A percentile compares a stretch with the other conserved stretches of the same genome.
Conservation (phyloP, 2,797 vertebrate genomes). For the Vireo griseus region DNA sequence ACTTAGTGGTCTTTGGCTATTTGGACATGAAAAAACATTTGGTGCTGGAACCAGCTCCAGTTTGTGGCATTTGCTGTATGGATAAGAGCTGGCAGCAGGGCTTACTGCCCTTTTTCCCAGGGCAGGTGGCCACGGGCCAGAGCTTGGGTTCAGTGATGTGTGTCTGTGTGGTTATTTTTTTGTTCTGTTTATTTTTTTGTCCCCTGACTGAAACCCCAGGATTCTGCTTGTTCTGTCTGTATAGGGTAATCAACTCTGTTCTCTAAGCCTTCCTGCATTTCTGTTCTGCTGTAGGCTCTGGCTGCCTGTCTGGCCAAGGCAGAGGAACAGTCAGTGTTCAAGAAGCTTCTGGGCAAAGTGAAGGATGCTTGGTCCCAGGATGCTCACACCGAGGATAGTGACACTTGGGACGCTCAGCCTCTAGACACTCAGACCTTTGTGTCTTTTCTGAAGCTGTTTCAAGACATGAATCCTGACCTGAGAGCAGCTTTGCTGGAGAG, state of each 20-base stretch:
- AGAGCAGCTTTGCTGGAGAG: not conserved
- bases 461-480: conserved; percentile 46
- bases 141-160: not conserved
- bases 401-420: not conserved
- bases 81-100: not conserved
- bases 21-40: not conserved
- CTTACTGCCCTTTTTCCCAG: not conserved
- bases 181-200: not conserved
- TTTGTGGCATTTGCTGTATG: not conserved
- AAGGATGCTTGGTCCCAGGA: conserved; percentile 39
- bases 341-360: conserved; percentile 64
- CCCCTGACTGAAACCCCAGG: not conserved
- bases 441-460: conserved; percentile 62
- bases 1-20: not conserved
- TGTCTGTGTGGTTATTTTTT: not conserved
- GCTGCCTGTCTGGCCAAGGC: conserved; percentile 61
- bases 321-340: conserved; percentile 45
- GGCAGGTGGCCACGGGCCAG: not conserved
- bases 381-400: not conserved
- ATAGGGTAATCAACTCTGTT: not conserved
- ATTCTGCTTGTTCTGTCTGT: not conserved
- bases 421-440: conserved; percentile 51
- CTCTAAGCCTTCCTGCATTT: not conserved
- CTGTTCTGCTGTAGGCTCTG: conserved; percentile 57
- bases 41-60: not conserved